Conservation (phyloP, 2,888 invertebrate genomes). For the Crocallis elinguaria region DNA sequence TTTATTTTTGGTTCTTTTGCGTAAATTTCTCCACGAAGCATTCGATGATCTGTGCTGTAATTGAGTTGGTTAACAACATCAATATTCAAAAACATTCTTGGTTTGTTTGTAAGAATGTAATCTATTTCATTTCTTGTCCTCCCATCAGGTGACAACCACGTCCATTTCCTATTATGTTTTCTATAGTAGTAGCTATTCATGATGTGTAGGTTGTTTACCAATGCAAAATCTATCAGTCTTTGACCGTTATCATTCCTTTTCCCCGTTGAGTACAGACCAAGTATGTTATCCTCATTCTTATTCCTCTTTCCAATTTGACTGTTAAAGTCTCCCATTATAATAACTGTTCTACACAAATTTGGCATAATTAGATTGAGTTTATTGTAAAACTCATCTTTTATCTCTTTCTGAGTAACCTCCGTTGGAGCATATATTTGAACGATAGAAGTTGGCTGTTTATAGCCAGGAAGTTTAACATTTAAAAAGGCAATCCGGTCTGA, state of each 20-base stretch:
- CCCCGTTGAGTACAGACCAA: constrained; percentile 22
- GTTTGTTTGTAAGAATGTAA: constrained; percentile 23
- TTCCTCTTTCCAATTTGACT: constrained; percentile 25
- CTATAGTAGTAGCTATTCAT: constrained; percentile 32
- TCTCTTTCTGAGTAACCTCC: constrained; percentile 10
- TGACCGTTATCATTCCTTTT: constrained; percentile 37
- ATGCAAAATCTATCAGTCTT: constrained; percentile 29
- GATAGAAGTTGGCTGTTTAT: constrained; percentile 15
- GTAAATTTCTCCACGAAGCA: constrained; percentile 11
- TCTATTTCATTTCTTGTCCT: constrained; percentile 34
- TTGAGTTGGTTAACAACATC: constrained; percentile 29
- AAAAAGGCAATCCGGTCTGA: constrained; percentile 24
- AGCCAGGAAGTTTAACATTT: constrained; percentile 12
- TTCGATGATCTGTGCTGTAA: constrained; percentile 21
- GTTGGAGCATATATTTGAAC: constrained; percentile 26
- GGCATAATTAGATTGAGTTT: constrained; percentile 7
- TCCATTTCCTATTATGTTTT: constrained; percentile 32
- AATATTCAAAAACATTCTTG: constrained; percentile 11
- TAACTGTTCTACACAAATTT: constrained; percentile 8
- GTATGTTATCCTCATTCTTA: constrained; percentile 26
- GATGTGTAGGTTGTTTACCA: constrained; percentile 30
- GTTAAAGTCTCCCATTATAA: constrained; percentile 36
- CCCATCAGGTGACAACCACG: constrained; percentile 35
- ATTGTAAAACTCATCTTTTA: constrained; percentile 12
- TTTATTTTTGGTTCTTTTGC: background rate